These are phyloP conservation scores for Melanerpes aurifrons DNA, from an alignment of 2,113 vertebrate species.

Conservation along the genomic window DNA sequence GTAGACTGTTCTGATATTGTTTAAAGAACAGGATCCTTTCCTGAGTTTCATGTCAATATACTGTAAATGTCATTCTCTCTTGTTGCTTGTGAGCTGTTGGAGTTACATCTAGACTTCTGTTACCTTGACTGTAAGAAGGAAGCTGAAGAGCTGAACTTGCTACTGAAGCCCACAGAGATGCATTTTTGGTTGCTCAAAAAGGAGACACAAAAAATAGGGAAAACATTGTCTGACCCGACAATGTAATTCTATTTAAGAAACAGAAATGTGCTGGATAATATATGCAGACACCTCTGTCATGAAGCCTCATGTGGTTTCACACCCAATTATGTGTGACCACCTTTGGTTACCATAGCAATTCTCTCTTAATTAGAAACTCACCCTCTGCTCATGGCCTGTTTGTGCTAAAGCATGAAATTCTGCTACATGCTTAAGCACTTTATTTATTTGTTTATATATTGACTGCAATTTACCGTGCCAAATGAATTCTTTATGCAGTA, in stretches of 20 bases:
- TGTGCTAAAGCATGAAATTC: conserved; percentile 9
- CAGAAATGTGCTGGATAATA: conserved; percentile 32
- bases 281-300: conserved; percentile 52
- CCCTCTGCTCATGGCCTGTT: conserved; percentile 32
- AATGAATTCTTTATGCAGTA: neutral
- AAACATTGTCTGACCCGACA: conserved; percentile 30
- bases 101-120: neutral
- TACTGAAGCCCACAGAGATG: neutral
- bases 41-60: neutral
- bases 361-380: conserved; percentile 55
- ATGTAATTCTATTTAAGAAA: conserved; percentile 28
- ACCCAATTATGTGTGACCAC: conserved; percentile 58
- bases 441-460: conserved; percentile 3
- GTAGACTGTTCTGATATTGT: neutral
- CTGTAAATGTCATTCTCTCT: neutral
- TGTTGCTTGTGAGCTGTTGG: neutral
- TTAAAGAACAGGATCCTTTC: neutral
- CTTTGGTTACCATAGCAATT: conserved; percentile 67
- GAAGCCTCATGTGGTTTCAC: conserved; percentile 32
- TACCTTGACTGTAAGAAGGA: neutral
- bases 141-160: neutral
- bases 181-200: neutral
- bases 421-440: neutral
- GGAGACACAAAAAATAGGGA: neutral
- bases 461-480: neutral